A percentile compares a stretch with the other conserved stretches of the same genome.
phyloP scores from a whole-genome alignment of 1,140 invertebrate genomes.

The Drosophila kurseongensis region DNA sequence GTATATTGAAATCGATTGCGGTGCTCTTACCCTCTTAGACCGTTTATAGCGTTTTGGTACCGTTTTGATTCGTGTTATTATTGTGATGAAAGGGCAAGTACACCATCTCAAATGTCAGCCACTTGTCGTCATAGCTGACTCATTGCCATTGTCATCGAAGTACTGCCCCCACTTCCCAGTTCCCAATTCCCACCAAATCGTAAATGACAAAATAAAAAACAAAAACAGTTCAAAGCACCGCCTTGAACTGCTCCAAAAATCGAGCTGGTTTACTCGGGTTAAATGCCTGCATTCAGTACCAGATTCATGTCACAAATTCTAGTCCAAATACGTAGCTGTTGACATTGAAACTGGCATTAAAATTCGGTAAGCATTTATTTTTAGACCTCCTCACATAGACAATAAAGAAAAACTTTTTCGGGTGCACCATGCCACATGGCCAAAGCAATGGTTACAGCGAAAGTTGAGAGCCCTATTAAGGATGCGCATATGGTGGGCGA shows the following conservation, averaged over 20 bases:
- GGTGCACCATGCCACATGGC: slow-evolving; percentile 10
- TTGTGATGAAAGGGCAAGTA: neutral
- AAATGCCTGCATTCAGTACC: slow-evolving; percentile 14
- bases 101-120: slow-evolving; percentile 24
- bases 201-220: slow-evolving; percentile 2
- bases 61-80: slow-evolving; percentile 34
- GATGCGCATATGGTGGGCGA: slow-evolving; percentile 26
- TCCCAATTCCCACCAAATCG: neutral
- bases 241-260: slow-evolving; percentile 27
- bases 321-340: slow-evolving; percentile 25
- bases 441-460: slow-evolving; percentile 1
- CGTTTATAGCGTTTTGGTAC: neutral
- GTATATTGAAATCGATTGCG: slow-evolving; percentile 17
- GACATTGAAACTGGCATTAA: slow-evolving; percentile 44
- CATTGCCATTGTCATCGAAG: slow-evolving; percentile 17
- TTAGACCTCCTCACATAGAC: slow-evolving; percentile 25
- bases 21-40: neutral
- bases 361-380: slow-evolving; percentile 42
- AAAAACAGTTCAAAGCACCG: slow-evolving; percentile 31
- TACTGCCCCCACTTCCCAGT: neutral
- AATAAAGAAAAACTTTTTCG: slow-evolving; percentile 11
- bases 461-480: slow-evolving; percentile 10
- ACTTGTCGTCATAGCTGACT: slow-evolving; percentile 34
- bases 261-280: neutral
- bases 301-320: slow-evolving; percentile 22